A percentile compares a stretch with the other conserved stretches of the same genome.
Evolutionary conservation across 2,888 invertebrate genomes (phyloP).

Genomic region (Hemithea aestivaria): DNA sequence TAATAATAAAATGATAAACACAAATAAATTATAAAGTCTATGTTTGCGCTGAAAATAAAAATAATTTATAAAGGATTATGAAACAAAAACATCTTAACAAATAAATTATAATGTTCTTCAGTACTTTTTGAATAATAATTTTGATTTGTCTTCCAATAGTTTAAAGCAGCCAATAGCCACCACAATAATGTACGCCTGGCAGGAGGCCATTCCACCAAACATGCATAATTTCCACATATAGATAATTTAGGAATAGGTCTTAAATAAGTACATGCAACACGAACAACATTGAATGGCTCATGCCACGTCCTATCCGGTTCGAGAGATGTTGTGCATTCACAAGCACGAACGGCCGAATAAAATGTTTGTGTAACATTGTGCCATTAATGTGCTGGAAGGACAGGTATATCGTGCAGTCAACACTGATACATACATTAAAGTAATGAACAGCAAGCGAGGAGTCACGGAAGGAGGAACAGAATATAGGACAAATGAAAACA

Average conservation of each 20-base stretch:
- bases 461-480: constrained; percentile 57
- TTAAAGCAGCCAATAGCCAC: constrained; percentile 69
- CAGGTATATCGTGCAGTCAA: constrained; percentile 72
- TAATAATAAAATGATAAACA: constrained; percentile 15
- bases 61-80: constrained; percentile 16
- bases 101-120: too few relatives aligned
- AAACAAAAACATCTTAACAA: constrained; percentile 25
- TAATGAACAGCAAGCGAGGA: constrained; percentile 72
- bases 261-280: constrained; percentile 74
- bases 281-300: constrained; percentile 74
- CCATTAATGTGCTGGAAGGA: constrained; percentile 71
- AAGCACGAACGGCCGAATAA: constrained; percentile 69
- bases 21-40: constrained; percentile 5
- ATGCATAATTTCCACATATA: constrained; percentile 69
- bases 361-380: constrained; percentile 63
- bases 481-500: constrained; percentile 53
- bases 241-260: constrained; percentile 57
- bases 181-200: constrained; percentile 56
- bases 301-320: constrained; percentile 63
- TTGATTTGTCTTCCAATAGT: constrained; percentile 42
- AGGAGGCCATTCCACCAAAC: constrained; percentile 73
- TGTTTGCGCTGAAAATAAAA: constrained; percentile 18
- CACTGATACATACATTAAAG: constrained; percentile 61
- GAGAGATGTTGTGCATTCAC: constrained; percentile 70
- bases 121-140: constrained; percentile 23